Conservation (phyloP, 2,888 invertebrate species). For the Drosophila fulvimacula region DNA sequence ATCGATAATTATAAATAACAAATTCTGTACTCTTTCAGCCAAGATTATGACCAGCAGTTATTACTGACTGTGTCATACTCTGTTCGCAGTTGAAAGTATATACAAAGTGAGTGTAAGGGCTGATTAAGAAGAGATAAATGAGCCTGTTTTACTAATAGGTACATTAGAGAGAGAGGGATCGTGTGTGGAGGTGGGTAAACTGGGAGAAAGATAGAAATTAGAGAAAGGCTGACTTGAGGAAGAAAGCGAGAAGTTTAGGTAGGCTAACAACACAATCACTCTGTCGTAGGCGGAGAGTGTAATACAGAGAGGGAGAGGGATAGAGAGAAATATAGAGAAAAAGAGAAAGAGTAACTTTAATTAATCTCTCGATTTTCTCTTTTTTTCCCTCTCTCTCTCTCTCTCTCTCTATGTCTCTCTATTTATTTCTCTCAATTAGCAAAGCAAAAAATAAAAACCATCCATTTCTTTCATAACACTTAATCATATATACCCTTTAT, state of each 20-base stretch:
- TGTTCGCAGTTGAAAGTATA: neutral
- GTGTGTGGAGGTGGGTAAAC: neutral
- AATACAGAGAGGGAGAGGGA: neutral
- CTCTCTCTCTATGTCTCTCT: neutral
- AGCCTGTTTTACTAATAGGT: neutral
- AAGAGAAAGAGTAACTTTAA: neutral
- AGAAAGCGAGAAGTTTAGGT: neutral
- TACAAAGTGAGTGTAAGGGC: neutral
- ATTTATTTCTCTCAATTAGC: too few relatives aligned
- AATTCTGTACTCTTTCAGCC: neutral
- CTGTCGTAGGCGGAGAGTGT: too few relatives aligned
- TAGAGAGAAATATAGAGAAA: neutral
- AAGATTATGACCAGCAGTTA: neutral
- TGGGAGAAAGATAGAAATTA: neutral
- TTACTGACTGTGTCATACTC: neutral
- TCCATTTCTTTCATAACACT: neutral
- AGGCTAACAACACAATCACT: neutral
- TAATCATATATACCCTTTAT: neutral
- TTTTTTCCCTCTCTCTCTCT: too few relatives aligned
- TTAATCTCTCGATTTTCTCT: neutral
- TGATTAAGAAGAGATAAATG: neutral
- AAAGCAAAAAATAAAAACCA: too few relatives aligned
- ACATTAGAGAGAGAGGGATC: neutral
- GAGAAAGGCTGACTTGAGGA: neutral
- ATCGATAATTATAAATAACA: slow-evolving; percentile 8